Conservation (phyloP, 2,888 invertebrate genomes). For the Tetrapedia diversipes region DNA sequence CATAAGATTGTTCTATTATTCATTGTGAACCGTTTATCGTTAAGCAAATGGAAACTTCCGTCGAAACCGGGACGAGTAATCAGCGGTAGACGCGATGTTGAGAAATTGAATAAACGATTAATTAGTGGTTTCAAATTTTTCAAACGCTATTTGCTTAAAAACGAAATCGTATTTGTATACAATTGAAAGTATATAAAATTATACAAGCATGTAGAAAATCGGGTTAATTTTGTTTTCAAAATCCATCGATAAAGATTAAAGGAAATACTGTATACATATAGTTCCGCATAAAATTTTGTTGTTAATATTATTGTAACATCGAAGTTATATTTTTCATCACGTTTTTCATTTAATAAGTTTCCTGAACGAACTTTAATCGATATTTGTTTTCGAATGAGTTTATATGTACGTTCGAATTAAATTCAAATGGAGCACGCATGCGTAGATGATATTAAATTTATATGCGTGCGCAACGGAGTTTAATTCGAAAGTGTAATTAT, state of each 20-base stretch:
- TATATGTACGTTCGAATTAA: not conserved
- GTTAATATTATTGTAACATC: not conserved
- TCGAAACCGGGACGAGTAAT: slow-evolving; percentile 8
- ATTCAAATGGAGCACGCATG: not conserved
- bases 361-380: not conserved
- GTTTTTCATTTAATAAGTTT: not conserved
- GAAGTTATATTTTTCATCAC: not conserved
- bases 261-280: not conserved
- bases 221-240: not conserved
- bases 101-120: slow-evolving; percentile 17
- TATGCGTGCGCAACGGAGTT: not conserved
- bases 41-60: slow-evolving; percentile 10
- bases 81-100: slow-evolving; percentile 4
- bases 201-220: not conserved
- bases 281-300: not conserved
- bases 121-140: not conserved
- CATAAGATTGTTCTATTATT: slow-evolving; percentile 22
- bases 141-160: slow-evolving; percentile 13
- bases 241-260: not conserved
- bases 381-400: not conserved
- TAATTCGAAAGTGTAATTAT: not conserved
- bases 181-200: not conserved
- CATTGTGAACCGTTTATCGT: slow-evolving; percentile 6
- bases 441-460: not conserved
- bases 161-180: slow-evolving; percentile 11